Evolutionary conservation across 2,113 vertebrate species (phyloP).

Genomic region (Coptodon bakossiorum): DNA sequence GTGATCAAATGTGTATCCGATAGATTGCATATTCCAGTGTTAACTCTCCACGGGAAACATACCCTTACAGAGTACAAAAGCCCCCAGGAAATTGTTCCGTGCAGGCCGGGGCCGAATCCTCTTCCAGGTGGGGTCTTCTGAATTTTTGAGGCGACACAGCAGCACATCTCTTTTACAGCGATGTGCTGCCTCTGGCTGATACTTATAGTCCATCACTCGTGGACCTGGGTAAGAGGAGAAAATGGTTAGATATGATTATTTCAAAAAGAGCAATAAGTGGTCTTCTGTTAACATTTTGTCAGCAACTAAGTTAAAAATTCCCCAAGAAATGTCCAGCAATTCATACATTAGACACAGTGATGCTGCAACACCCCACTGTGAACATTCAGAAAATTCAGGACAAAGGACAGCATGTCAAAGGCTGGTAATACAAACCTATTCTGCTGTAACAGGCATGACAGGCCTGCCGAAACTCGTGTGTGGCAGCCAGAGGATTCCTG

Average conservation of each 20-base stretch:
- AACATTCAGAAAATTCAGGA: background rate
- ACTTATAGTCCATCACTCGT: conserved; percentile 89
- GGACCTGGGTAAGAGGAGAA: conserved; percentile 69
- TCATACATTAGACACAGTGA: background rate
- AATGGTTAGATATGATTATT: accelerated
- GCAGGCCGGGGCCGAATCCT: conserved; percentile 91
- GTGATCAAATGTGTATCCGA: background rate
- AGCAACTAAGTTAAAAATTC: background rate
- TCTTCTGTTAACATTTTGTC: accelerated
- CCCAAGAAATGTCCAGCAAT: background rate
- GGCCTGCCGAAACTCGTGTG: conserved; percentile 93
- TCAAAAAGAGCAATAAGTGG: background rate
- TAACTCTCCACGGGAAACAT: background rate
- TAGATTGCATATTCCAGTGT: background rate
- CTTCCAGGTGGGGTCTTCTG: conserved; percentile 89
- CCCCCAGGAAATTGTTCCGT: conserved; percentile 93
- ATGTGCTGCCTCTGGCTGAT: conserved; percentile 91
- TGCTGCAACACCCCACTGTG: background rate
- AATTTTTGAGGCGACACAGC: conserved; percentile 83
- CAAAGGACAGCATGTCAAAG: background rate
- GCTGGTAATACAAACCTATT: conserved; percentile 76
- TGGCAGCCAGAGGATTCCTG: conserved; percentile 91
- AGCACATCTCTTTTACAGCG: conserved; percentile 91
- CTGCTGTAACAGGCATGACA: conserved; percentile 93
- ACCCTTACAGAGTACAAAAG: conserved; percentile 99